phyloP scores from a whole-genome alignment of 2,113 vertebrate genomes.

The Ploceus nigricollis region DNA sequence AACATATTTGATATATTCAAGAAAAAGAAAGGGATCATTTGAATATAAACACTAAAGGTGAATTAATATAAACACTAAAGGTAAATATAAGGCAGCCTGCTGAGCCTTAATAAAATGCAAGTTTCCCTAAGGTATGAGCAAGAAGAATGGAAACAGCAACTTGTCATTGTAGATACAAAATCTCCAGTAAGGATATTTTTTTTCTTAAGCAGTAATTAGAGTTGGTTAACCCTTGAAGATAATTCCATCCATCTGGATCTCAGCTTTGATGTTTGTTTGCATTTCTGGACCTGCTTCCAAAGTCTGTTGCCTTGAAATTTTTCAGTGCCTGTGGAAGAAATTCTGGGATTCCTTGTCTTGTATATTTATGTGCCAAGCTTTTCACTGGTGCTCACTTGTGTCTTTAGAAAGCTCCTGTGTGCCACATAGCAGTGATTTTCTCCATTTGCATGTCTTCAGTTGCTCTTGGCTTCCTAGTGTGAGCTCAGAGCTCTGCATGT shows the following conservation, averaged over 20 bases:
- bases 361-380: not conserved
- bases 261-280: not conserved
- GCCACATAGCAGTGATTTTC: not conserved
- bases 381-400: not conserved
- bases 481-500: conserved; percentile 56
- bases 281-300: not conserved
- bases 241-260: not conserved
- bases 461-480: conserved; percentile 42
- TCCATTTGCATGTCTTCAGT: conserved; percentile 56
- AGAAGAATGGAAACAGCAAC: not conserved
- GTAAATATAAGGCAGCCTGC: too few relatives aligned
- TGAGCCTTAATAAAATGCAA: not conserved
- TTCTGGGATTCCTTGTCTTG: not conserved
- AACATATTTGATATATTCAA: not conserved
- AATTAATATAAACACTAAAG: not conserved
- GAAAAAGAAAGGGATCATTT: not conserved
- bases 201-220: not conserved
- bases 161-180: not conserved
- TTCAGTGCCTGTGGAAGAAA: not conserved
- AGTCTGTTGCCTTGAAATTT: not conserved
- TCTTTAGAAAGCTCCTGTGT: not conserved
- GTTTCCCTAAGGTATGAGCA: not conserved
- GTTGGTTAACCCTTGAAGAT: not conserved
- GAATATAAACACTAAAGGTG: not conserved
- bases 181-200: not conserved